phyloP scores from a whole-genome alignment of 2,113 vertebrate genomes.

The Pyrgilauda ruficollis region DNA sequence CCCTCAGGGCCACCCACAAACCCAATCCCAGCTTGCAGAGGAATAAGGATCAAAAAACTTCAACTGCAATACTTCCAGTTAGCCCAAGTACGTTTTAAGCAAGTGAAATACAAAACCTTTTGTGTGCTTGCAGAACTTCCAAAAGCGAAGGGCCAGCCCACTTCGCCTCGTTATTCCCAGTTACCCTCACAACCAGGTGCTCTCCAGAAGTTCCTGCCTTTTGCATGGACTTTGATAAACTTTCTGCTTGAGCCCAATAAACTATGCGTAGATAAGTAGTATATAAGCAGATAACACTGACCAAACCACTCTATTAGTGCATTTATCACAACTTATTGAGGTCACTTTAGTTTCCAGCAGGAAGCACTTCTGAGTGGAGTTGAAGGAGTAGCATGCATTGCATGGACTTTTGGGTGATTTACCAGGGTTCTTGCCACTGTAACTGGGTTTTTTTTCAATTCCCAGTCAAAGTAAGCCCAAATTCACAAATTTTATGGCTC shows the following conservation, averaged over 20 bases:
- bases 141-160: not conserved
- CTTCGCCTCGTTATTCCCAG: rapidly evolving
- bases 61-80: not conserved
- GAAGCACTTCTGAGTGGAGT: constrained; percentile 51
- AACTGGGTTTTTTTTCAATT: not conserved
- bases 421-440: not conserved
- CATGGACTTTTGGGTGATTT: not conserved
- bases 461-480: not conserved
- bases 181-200: no score
- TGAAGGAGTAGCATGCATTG: not conserved
- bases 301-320: not conserved
- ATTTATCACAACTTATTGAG: not conserved
- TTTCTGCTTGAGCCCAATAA: constrained; percentile 34
- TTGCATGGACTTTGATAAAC: not conserved
- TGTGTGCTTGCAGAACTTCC: no score
- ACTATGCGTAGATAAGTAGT: not conserved
- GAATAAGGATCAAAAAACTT: not conserved
- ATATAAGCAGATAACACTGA: not conserved
- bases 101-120: not conserved
- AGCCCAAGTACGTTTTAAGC: rapidly evolving
- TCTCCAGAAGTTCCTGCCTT: not conserved
- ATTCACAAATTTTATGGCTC: rapidly evolving
- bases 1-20: not conserved
- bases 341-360: not conserved
- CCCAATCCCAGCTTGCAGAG: not conserved